A percentile compares a stretch with the other conserved stretches of the same genome.
Evolutionary conservation across 2,888 invertebrate species (phyloP).

Genomic region (Heteropelma amictum): DNA sequence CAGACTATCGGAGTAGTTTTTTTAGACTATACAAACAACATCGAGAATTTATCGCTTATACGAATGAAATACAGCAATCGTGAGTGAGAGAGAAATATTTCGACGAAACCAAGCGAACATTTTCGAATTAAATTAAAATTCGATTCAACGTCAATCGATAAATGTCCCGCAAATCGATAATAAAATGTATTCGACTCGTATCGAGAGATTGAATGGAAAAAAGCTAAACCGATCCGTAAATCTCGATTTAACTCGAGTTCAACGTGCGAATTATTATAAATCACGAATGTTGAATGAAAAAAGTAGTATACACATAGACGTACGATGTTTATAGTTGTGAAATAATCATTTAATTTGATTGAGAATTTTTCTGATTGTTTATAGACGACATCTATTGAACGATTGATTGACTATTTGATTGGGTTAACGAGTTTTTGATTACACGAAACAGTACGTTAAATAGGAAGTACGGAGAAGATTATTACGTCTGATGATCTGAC

Average conservation of each 20-base stretch:
- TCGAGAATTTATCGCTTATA: conserved; percentile 29
- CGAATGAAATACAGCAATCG: conserved; percentile 5
- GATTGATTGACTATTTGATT: conserved; percentile 54
- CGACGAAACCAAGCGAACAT: neutral
- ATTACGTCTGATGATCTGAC: conserved; percentile 31
- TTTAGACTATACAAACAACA: conserved; percentile 43
- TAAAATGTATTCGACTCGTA: too few species aligned
- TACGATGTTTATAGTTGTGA: neutral
- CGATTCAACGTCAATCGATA: neutral
- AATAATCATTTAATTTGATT: conserved; percentile 2
- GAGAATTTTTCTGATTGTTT: conserved; percentile 25
- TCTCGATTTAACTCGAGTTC: neutral
- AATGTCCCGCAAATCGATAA: neutral
- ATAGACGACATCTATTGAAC: conserved; percentile 21
- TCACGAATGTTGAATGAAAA: neutral
- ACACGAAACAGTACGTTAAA: conserved; percentile 45
- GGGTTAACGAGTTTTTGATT: conserved; percentile 41
- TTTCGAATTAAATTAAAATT: neutral
- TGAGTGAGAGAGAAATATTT: neutral
- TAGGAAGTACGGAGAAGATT: conserved; percentile 38
- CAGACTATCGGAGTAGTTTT: conserved; percentile 32
- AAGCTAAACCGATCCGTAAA: neutral
- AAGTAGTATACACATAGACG: too few species aligned
- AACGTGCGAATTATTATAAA: neutral
- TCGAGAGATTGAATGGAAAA: too few species aligned